These are phyloP conservation scores for Dendropsophus ebraccatus DNA, from an alignment of 2,113 vertebrate species.

Conservation along the genomic window DNA sequence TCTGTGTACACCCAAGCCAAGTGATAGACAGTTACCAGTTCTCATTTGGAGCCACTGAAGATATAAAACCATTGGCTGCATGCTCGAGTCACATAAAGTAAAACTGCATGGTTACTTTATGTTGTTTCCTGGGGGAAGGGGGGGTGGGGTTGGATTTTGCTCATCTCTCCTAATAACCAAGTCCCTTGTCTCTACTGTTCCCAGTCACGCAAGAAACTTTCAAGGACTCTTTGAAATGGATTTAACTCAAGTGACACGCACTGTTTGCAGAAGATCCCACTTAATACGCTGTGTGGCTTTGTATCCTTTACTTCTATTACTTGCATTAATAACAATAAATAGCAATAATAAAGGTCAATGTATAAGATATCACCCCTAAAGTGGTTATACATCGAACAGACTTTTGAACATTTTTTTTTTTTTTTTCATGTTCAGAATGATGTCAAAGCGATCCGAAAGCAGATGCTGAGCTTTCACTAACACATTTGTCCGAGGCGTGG, in stretches of 20 bases:
- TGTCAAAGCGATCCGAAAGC: conserved; percentile 73
- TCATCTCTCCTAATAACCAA: conserved; percentile 32
- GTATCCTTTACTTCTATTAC: conserved; percentile 4
- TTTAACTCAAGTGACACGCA: conserved; percentile 25
- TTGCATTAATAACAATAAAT: too few relatives aligned
- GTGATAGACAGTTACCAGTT: background rate
- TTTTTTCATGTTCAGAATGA: conserved; percentile 69
- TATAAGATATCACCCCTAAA: conserved; percentile 22
- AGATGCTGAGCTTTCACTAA: conserved; percentile 73
- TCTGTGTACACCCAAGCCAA: background rate
- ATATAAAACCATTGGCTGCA: background rate
- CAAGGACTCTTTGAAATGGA: conserved; percentile 24
- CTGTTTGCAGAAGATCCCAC: conserved; percentile 20
- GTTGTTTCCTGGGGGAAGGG: background rate
- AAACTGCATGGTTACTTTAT: background rate
- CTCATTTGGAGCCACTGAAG: background rate
- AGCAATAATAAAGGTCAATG: conserved; percentile 26
- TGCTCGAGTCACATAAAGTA: conserved; percentile 3
- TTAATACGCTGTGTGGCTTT: conserved; percentile 30
- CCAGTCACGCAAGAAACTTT: conserved; percentile 40
- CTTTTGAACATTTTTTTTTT: conserved; percentile 68
- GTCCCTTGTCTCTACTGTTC: conserved; percentile 26
- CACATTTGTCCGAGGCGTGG: conserved; percentile 72
- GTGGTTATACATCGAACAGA: conserved; percentile 43
- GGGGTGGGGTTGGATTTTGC: conserved; percentile 3